Evolutionary conservation across 2,888 invertebrate species (phyloP).

Genomic region (Sycophila texana): DNA sequence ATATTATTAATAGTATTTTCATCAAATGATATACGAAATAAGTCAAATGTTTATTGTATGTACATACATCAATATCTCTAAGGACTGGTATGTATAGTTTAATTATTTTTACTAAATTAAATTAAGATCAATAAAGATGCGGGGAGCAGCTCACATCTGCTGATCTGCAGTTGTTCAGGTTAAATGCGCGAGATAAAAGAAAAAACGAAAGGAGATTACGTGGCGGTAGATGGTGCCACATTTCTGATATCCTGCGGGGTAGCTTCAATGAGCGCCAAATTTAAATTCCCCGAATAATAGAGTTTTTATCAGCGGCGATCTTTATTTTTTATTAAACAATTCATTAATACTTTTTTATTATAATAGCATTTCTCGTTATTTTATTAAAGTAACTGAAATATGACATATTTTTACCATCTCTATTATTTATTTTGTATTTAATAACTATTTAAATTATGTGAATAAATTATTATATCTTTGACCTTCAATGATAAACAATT

Average conservation of each 20-base stretch:
- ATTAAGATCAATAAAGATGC: slow-evolving; percentile 38
- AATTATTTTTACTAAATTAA: slow-evolving; percentile 14
- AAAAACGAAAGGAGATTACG: slow-evolving; percentile 18
- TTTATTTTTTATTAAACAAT: no score
- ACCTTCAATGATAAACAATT: no score
- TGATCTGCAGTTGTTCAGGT: slow-evolving; percentile 34
- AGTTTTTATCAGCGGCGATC: no score
- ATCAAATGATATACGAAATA: background rate
- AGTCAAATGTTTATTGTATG: background rate
- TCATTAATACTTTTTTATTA: no score
- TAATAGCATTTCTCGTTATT: no score
- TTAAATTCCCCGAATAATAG: slow-evolving; percentile 38
- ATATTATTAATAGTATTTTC: background rate
- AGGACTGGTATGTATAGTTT: no score
- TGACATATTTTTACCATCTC: no score
- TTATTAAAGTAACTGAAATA: no score
- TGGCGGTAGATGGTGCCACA: slow-evolving; percentile 59
- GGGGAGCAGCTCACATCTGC: slow-evolving; percentile 29
- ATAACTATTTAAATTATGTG: no score
- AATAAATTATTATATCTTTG: no score
- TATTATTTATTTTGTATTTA: no score
- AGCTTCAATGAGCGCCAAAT: slow-evolving; percentile 52
- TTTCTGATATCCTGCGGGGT: slow-evolving; percentile 16
- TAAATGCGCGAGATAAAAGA: slow-evolving; percentile 27
- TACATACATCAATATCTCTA: no score